phyloP scores from a whole-genome alignment of 2,888 invertebrate genomes.

The Invenusta paracnida region DNA sequence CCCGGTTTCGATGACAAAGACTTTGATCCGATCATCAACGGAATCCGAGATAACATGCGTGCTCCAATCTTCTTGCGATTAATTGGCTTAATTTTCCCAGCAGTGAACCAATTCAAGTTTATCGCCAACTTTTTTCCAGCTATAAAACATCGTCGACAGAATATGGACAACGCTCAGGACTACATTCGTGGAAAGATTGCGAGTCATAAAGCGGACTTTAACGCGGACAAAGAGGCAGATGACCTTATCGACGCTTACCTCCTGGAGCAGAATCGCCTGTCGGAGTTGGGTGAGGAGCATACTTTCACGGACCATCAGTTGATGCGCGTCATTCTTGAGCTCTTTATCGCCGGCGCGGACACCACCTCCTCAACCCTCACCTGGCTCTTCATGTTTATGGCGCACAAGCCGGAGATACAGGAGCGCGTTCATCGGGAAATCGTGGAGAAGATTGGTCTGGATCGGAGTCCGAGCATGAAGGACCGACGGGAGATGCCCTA shows the following conservation, averaged over 20 bases:
- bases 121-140: conserved; percentile 39
- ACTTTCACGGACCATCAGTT: conserved; percentile 44
- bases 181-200: conserved; percentile 33
- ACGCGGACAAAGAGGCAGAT: conserved; percentile 42
- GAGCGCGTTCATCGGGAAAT: conserved; percentile 42
- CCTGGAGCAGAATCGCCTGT: conserved; percentile 38
- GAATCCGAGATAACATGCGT: conserved; percentile 40
- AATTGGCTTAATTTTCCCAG: background rate
- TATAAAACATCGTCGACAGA: conserved; percentile 43
- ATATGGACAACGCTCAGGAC: background rate
- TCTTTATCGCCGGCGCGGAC: conserved; percentile 46
- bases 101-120: background rate
- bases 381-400: conserved; percentile 44
- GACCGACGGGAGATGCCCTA: conserved; percentile 43
- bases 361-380: conserved; percentile 45
- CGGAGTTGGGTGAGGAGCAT: background rate
- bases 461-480: conserved; percentile 33
- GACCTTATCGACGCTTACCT: conserved; percentile 47
- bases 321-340: conserved; percentile 44
- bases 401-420: conserved; percentile 43
- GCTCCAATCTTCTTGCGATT: conserved; percentile 40
- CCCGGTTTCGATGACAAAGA: conserved; percentile 45
- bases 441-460: conserved; percentile 39
- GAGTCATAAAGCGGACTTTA: conserved; percentile 44
- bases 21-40: conserved; percentile 41